A percentile compares a stretch with the other conserved stretches of the same genome.
These are phyloP conservation scores for Cyclargus thomasi DNA, from an alignment of 1,140 invertebrate species.

Conservation along the genomic window DNA sequence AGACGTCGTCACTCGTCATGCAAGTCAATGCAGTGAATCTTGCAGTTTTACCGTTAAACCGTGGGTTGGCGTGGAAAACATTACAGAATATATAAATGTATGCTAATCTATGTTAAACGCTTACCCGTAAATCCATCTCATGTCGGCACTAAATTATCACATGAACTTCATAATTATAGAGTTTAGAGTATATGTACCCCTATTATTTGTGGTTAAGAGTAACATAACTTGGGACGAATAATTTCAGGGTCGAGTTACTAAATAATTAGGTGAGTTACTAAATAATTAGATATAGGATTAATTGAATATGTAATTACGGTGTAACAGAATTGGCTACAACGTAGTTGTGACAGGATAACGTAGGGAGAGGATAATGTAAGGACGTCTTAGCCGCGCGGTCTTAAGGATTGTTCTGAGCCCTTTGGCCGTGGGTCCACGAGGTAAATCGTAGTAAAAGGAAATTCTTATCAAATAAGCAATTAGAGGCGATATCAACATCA, in stretches of 20 bases:
- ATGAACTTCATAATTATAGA: conserved; percentile 35
- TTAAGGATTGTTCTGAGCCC: not conserved
- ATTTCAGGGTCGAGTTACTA: not conserved
- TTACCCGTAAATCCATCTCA: conserved; percentile 60
- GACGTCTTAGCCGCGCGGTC: not conserved
- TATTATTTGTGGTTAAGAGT: no score
- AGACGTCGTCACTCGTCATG: no score
- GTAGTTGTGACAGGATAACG: not conserved
- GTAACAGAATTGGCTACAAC: not conserved
- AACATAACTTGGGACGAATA: conserved; percentile 20
- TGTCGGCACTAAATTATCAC: conserved; percentile 33
- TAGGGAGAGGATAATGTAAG: no score
- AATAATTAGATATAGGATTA: no score
- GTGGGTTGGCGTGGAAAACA: not conserved
- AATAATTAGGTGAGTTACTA: no score
- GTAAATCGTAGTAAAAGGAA: conserved; percentile 19
- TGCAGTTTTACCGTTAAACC: not conserved
- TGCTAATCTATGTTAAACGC: conserved; percentile 21
- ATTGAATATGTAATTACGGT: no score
- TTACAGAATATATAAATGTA: not conserved
- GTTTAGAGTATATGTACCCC: no score
- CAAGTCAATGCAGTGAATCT: not conserved
- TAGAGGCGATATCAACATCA: conserved; percentile 21
- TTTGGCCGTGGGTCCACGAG: not conserved
- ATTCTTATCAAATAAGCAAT: conserved; percentile 23